phyloP scores from a whole-genome alignment of 2,797 vertebrate species.

The Cottoperca gobio region DNA sequence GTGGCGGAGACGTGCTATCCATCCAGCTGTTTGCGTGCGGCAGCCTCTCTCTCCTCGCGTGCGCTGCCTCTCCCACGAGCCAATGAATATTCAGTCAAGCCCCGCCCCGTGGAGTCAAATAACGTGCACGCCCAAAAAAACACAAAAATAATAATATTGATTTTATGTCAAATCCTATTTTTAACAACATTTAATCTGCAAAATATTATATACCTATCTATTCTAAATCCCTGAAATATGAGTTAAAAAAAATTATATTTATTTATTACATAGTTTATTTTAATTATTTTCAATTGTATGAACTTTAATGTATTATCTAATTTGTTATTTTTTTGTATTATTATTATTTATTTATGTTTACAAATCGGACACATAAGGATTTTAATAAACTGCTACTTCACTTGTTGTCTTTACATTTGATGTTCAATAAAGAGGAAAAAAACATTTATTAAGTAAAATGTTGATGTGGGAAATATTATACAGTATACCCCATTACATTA shows the following conservation, averaged over 20 bases:
- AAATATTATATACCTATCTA: too few relatives aligned
- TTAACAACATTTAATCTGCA: neutral
- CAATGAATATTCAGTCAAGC: conserved; percentile 57
- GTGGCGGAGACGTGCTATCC: conserved; percentile 29
- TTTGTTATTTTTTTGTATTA: too few relatives aligned
- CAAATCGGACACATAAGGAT: too few relatives aligned
- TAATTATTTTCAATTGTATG: too few relatives aligned
- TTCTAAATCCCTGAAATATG: too few relatives aligned
- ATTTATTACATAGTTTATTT: too few relatives aligned
- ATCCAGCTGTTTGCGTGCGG: conserved; percentile 52
- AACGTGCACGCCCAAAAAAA: conserved; percentile 16
- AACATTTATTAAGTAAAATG: neutral
- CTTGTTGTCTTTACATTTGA: too few relatives aligned
- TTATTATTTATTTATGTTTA: too few relatives aligned
- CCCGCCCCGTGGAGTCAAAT: conserved; percentile 50
- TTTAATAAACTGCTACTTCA: too few relatives aligned
- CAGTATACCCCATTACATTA: neutral
- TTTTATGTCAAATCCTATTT: neutral
- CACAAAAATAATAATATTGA: neutral
- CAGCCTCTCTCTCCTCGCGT: conserved; percentile 25
- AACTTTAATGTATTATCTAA: too few relatives aligned
- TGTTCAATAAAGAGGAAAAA: too few relatives aligned
- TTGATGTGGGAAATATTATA: neutral
- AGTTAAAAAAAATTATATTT: too few relatives aligned
- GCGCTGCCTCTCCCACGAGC: conserved; percentile 32